Evolutionary conservation across 2,113 vertebrate species (phyloP).

Genomic region (Hiodon alosoides): DNA sequence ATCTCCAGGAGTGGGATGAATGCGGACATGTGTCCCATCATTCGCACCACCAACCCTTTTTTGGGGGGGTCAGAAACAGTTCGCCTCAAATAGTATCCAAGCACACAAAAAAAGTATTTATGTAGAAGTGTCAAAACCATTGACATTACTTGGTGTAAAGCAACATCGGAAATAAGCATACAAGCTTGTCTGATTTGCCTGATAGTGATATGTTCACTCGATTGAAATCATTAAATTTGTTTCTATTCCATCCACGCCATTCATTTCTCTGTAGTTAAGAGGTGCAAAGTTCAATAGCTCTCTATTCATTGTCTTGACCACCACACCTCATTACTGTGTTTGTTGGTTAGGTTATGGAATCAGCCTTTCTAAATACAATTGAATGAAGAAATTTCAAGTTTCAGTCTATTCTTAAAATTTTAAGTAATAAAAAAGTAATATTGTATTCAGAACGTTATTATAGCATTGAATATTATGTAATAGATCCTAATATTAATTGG

Average conservation of each 20-base stretch:
- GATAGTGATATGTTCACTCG: background rate
- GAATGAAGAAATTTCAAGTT: too few relatives aligned
- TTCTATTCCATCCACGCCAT: too few relatives aligned
- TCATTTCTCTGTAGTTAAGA: too few relatives aligned
- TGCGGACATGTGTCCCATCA: conserved; percentile 52
- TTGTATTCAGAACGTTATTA: background rate
- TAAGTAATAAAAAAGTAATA: background rate
- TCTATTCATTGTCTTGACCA: too few relatives aligned
- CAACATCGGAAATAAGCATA: background rate
- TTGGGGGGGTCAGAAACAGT: background rate
- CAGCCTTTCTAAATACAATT: too few relatives aligned
- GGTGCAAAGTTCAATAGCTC: too few relatives aligned
- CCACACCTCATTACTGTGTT: too few relatives aligned
- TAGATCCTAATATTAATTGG: background rate
- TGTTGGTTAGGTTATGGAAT: too few relatives aligned
- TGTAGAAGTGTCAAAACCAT: background rate
- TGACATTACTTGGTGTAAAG: background rate
- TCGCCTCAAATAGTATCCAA: background rate
- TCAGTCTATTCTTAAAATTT: background rate
- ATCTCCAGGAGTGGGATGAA: conserved; percentile 50
- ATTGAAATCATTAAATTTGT: background rate
- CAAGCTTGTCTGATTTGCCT: background rate
- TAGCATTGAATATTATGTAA: background rate
- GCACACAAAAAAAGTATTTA: background rate
- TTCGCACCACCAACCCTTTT: conserved; percentile 29